Evolutionary conservation across 2,113 vertebrate genomes (phyloP).

Genomic region (Tiliqua scincoides): DNA sequence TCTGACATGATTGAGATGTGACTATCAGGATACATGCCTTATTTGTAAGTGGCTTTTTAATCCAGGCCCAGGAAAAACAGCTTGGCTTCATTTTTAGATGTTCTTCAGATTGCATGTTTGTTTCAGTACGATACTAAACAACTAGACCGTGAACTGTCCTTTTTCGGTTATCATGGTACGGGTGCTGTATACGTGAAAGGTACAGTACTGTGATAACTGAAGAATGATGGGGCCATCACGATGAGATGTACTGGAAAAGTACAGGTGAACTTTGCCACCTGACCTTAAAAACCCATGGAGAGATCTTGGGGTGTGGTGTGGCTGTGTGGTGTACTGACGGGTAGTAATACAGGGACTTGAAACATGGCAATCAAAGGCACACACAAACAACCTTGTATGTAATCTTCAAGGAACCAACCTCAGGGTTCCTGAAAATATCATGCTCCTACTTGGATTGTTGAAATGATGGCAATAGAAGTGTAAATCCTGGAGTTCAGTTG

Average conservation of each 20-base stretch:
- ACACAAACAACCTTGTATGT: not conserved
- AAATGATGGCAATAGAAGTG: not conserved
- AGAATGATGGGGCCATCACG: constrained; percentile 98
- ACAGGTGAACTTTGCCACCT: not conserved
- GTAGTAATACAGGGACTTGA: not conserved
- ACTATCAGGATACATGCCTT: not conserved
- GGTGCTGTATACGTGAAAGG: constrained; percentile 97
- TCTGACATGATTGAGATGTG: not conserved
- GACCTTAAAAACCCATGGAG: constrained; percentile 13
- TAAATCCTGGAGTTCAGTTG: not conserved
- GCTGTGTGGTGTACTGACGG: not conserved
- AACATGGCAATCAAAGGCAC: not conserved
- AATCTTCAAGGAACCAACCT: not conserved
- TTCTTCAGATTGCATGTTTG: not conserved
- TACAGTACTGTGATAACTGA: constrained; percentile 99
- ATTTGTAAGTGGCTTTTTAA: not conserved
- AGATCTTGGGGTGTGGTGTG: not conserved
- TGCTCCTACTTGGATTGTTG: not conserved
- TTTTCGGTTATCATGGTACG: constrained; percentile 99
- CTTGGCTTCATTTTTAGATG: not conserved
- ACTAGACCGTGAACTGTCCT: constrained; percentile 92
- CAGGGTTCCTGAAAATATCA: not conserved
- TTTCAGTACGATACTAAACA: constrained; percentile 34
- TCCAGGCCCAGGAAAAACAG: not conserved
- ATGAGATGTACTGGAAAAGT: constrained; percentile 51